Base-by-base conservation (phyloP, 2,797 vertebrate genomes). In the Erethizon dorsatum region DNA sequence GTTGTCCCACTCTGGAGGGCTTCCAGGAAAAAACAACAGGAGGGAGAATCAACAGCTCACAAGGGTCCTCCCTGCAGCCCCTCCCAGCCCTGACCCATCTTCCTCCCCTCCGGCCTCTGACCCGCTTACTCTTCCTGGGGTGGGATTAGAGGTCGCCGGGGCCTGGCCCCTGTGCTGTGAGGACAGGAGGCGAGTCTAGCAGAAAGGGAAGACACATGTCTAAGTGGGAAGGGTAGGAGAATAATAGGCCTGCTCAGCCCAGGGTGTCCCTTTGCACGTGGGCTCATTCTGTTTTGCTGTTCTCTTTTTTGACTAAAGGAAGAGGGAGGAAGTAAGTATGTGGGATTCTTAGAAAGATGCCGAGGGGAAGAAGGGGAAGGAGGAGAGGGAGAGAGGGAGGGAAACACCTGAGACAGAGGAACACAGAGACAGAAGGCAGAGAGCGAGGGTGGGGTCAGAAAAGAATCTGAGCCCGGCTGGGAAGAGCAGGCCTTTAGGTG, bases 41-140 rank as follows among this genome's bases (percentile, higher is more conserved):
- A 73, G 28, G 3, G 45, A 78, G 95, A 87, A 88, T 86, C 33
- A 77, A 59, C 6, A 54, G 33, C 56, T 65, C 69, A 1, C 11
- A 54, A 61, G 71, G 61, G 15, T 13, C 77, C 33, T 83, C 37
- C 33, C 47, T 65, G 83, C 15, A 65, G 69, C 45, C 45, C 14
- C n/a, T 83, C 77, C 56, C 50, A 57, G 82, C 37, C 82, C 92
- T 75, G 92, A 71, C 56, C 59, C 22, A 22, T 83, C 45, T 69
- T 26, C 33, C 31, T 84, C 28, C 31, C 13, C 50, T 96, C 37
- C 28, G 28, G 12, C 3, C 1, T 67, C 89, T 37, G 22, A 47
- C 6, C 65, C 17, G 17, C 28, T 71, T 0, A 0, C 37, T 57
- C 84, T 71, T 78, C 54, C 87, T 52, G 47, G 0, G 10, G 8